Percentiles rank a stretch among this genome's conserved stretches.
phyloP scores from a whole-genome alignment of 1,140 invertebrate genomes.

The Lepidurus arcticus region DNA sequence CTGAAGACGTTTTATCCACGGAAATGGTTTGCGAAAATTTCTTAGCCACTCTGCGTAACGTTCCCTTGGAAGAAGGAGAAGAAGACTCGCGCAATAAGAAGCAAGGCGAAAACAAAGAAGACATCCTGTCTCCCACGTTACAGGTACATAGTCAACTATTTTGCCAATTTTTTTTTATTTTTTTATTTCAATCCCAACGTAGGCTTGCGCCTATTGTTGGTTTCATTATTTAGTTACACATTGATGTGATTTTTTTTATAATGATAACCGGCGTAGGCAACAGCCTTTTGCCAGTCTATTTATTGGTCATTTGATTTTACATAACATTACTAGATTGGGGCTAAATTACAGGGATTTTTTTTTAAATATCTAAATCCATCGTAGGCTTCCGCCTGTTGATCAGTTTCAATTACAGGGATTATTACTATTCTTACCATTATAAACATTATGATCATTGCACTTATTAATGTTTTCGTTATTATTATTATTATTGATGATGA shows the following conservation, averaged over 20 bases:
- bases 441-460: neutral
- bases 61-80: constrained; percentile 88
- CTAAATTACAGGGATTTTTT: no score
- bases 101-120: constrained; percentile 57
- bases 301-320: no score
- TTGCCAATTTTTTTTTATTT: neutral
- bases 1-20: constrained; percentile 91
- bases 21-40: constrained; percentile 99
- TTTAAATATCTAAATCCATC: no score
- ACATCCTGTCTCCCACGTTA: constrained; percentile 72
- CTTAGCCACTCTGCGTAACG: constrained; percentile 72
- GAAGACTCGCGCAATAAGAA: constrained; percentile 50
- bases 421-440: no score
- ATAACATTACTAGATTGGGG: no score
- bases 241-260: neutral
- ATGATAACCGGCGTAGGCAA: no score
- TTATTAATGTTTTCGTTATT: neutral
- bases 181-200: no score
- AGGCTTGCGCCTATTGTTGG: no score
- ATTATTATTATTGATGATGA: neutral
- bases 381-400: no score
- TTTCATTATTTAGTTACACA: neutral
- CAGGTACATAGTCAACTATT: constrained; percentile 48
- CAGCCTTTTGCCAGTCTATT: no score
- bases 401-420: no score